These are phyloP conservation scores for Circaetus cinerascens DNA, from an alignment of 2,113 vertebrate species.

Conservation along the genomic window DNA sequence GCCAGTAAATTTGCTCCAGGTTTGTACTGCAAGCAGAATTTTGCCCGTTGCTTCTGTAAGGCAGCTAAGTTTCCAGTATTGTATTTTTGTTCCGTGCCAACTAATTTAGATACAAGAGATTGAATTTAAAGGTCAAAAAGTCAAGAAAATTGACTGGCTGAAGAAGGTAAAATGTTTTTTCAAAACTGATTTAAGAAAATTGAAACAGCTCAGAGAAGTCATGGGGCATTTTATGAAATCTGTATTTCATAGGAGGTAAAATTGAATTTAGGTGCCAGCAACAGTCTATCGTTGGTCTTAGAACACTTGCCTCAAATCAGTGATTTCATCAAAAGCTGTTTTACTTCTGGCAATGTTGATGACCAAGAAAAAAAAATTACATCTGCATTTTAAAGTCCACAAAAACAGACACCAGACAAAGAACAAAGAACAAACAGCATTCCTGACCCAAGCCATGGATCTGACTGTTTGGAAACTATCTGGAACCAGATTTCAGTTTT, in stretches of 20 bases:
- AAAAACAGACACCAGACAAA: background rate
- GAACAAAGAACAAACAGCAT: background rate
- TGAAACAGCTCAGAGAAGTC: background rate
- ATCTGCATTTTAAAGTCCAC: background rate
- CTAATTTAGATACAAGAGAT: background rate
- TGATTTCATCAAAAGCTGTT: background rate
- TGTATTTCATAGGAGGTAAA: conserved; percentile 31
- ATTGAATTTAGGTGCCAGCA: background rate
- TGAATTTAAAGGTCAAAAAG: conserved; percentile 6
- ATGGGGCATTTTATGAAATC: background rate
- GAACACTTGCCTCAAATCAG: background rate
- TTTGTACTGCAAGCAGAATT: background rate
- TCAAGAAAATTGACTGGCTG: background rate
- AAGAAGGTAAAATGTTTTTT: conserved; percentile 16
- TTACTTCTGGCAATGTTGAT: background rate
- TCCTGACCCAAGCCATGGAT: background rate
- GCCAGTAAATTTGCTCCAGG: background rate
- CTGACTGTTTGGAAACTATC: background rate
- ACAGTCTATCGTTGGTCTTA: background rate
- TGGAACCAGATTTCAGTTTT: background rate
- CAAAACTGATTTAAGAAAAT: background rate
- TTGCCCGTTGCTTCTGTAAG: background rate
- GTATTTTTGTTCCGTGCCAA: background rate
- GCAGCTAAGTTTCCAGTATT: background rate
- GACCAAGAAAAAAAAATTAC: background rate